These are phyloP conservation scores for Rhinoderma darwinii DNA, from an alignment of 2,113 vertebrate species.

Conservation along the genomic window DNA sequence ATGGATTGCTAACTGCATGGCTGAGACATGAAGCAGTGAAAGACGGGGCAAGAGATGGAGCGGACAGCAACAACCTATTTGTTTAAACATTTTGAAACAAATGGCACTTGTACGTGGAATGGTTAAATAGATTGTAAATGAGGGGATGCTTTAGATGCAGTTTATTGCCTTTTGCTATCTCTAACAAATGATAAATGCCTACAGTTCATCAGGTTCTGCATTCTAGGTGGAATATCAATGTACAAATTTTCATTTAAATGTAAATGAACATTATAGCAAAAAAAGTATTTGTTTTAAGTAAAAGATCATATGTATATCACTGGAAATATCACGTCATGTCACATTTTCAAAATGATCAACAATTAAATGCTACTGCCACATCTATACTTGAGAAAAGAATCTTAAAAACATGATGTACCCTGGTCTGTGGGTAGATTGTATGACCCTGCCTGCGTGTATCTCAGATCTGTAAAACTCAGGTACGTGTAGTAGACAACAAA, in stretches of 20 bases:
- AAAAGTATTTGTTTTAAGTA: neutral
- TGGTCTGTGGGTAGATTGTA: no score
- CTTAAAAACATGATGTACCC: no score
- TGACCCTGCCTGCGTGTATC: no score
- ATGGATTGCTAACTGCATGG: constrained; percentile 52
- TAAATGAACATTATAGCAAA: constrained; percentile 2
- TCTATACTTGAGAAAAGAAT: no score
- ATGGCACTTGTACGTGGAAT: constrained; percentile 57
- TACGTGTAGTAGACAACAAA: no score
- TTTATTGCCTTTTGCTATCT: constrained; percentile 36
- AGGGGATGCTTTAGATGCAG: constrained; percentile 35
- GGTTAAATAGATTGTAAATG: constrained; percentile 53
- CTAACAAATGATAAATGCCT: constrained; percentile 35
- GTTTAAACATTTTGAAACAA: constrained; percentile 55
- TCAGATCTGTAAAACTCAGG: no score
- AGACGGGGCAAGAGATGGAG: constrained; percentile 37
- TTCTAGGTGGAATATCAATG: neutral
- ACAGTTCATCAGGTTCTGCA: neutral
- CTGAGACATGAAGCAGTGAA: constrained; percentile 15
- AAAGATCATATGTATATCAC: neutral
- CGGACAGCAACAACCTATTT: constrained; percentile 48
- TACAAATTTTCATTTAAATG: neutral
- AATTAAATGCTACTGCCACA: no score
- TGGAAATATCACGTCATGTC: no score
- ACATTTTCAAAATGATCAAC: no score